Evolutionary conservation across 2,888 invertebrate genomes (phyloP).

Genomic region (Tanypteryx hageni): DNA sequence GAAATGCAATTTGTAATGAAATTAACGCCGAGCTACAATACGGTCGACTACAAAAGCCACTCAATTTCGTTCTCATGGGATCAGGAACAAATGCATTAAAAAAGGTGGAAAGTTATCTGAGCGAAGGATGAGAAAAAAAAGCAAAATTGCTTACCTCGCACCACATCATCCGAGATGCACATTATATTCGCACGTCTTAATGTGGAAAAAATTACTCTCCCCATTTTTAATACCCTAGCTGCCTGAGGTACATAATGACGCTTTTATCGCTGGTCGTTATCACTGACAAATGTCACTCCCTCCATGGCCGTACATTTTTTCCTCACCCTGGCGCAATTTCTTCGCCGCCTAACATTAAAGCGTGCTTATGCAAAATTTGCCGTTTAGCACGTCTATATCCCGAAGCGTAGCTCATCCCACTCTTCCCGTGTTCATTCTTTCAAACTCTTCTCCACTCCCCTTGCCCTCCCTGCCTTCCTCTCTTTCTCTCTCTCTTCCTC

Average conservation of each 20-base stretch:
- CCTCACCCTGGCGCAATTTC: neutral
- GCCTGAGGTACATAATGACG: constrained; percentile 22
- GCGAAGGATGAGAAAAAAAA: neutral
- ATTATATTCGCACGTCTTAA: constrained; percentile 5
- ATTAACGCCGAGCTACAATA: too few species aligned
- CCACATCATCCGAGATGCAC: neutral
- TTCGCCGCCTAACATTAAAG: neutral
- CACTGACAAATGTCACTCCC: neutral
- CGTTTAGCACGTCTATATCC: constrained; percentile 1
- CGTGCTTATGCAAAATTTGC: constrained; percentile 28
- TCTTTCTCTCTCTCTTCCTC: neutral
- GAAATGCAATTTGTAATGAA: too few species aligned
- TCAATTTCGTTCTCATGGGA: too few species aligned
- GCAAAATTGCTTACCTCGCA: neutral
- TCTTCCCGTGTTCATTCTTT: neutral
- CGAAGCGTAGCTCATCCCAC: neutral
- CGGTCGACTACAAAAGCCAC: too few species aligned
- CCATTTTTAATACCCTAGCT: neutral
- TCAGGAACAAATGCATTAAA: too few species aligned
- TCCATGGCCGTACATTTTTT: neutral
- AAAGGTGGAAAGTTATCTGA: too few species aligned
- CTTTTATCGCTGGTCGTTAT: neutral
- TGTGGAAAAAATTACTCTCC: constrained; percentile 24
- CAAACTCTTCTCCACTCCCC: neutral
- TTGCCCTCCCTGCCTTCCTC: neutral